A percentile compares a stretch with the other conserved stretches of the same genome.
These are phyloP conservation scores for Adelognathus sp. DNA, from an alignment of 2,888 invertebrate genomes.

Conservation along the genomic window DNA sequence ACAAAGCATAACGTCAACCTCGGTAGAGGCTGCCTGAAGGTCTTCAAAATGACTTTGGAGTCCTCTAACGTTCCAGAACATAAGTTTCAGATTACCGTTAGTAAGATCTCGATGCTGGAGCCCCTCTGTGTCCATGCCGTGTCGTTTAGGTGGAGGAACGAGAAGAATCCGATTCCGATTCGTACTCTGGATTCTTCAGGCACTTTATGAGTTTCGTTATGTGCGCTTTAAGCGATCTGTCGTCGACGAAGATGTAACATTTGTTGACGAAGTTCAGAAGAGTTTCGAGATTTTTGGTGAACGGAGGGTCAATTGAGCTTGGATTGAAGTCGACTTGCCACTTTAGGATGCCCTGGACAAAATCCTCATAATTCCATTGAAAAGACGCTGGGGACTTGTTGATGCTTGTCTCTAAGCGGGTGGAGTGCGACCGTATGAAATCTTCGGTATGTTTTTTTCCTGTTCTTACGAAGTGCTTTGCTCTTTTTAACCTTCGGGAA, in stretches of 20 bases:
- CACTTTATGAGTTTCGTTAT: slow-evolving; percentile 1
- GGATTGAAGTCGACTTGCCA: not conserved
- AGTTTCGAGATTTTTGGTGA: not conserved
- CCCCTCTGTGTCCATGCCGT: not conserved
- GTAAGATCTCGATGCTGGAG: not conserved
- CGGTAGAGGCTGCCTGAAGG: not conserved
- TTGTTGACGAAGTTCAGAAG: not conserved
- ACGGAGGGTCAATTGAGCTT: not conserved
- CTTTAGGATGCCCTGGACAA: not conserved
- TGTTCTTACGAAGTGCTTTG: not conserved
- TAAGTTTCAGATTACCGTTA: not conserved
- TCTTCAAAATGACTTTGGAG: not conserved
- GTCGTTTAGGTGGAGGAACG: not conserved
- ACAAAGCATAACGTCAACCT: not conserved
- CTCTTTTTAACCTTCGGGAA: not conserved
- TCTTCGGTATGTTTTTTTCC: not conserved
- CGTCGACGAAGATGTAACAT: slow-evolving; percentile 14
- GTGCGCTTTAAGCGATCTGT: slow-evolving; percentile 7
- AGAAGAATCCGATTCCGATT: slow-evolving; percentile 12
- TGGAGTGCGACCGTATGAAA: not conserved
- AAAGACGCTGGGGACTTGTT: not conserved
- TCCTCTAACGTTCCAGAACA: slow-evolving; percentile 14
- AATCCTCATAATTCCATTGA: slow-evolving; percentile 7
- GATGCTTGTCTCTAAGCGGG: not conserved
- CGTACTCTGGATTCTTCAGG: not conserved